phyloP scores from a whole-genome alignment of 1,140 invertebrate genomes.

The Lepidurus packardi region DNA sequence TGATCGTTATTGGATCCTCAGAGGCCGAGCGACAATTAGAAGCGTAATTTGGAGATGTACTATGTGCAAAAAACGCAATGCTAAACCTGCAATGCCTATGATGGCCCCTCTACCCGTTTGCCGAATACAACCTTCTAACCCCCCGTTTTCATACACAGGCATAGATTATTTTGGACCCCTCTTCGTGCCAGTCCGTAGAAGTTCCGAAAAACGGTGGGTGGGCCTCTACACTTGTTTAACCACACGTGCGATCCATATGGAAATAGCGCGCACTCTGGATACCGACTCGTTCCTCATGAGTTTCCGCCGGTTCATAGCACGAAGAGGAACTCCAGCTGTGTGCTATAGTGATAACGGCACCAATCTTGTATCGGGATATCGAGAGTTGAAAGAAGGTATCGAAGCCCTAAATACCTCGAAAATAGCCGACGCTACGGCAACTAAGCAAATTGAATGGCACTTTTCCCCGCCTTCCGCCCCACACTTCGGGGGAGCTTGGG shows the following conservation, averaged over 20 bases:
- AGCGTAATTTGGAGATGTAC: not conserved
- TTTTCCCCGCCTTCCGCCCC: slow-evolving; percentile 37
- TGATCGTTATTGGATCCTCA: slow-evolving; percentile 32
- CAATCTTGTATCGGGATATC: slow-evolving; percentile 35
- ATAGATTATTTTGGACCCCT: slow-evolving; percentile 27
- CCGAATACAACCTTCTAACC: not conserved
- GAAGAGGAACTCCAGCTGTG: slow-evolving; percentile 28
- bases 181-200: not conserved
- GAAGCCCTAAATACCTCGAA: not conserved
- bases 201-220: slow-evolving; percentile 13
- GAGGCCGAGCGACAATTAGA: slow-evolving; percentile 20
- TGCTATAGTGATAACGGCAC: slow-evolving; percentile 35
- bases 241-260: slow-evolving; percentile 37
- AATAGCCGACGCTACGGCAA: not conserved
- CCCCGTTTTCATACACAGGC: slow-evolving; percentile 15
- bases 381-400: slow-evolving; percentile 24
- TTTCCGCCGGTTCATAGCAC: slow-evolving; percentile 31
- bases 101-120: slow-evolving; percentile 25
- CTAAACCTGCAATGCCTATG: slow-evolving; percentile 10
- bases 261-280: slow-evolving; percentile 34
- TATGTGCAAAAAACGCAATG: not conserved
- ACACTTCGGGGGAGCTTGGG: slow-evolving; percentile 39
- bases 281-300: slow-evolving; percentile 34
- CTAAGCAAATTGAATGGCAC: slow-evolving; percentile 37
- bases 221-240: slow-evolving; percentile 23